Conservation (phyloP, 2,888 invertebrate genomes). For the Aromia moschata region DNA sequence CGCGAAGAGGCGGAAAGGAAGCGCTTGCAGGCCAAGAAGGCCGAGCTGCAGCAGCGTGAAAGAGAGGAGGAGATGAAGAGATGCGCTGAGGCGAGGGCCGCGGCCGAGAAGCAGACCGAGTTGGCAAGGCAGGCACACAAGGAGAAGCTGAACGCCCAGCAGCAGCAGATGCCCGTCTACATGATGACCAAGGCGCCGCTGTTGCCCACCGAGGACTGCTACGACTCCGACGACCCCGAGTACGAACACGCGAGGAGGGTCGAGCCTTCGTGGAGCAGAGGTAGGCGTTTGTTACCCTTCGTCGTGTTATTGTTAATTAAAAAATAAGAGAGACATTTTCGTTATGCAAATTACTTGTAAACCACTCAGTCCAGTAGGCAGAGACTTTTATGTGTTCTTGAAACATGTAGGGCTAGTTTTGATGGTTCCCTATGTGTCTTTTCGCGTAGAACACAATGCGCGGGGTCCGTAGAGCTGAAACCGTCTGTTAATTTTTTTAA, state of each 20-base stretch:
- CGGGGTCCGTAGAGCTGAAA: too few species aligned
- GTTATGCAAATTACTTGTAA: too few species aligned
- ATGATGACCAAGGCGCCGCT: constrained; percentile 59
- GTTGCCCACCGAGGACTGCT: constrained; percentile 67
- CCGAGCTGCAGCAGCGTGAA: constrained; percentile 58
- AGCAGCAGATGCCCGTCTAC: constrained; percentile 45
- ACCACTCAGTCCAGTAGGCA: too few species aligned
- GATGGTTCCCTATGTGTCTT: too few species aligned
- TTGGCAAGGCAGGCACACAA: constrained; percentile 45
- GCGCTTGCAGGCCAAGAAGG: constrained; percentile 63
- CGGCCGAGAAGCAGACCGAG: constrained; percentile 43
- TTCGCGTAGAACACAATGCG: too few species aligned
- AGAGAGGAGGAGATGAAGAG: constrained; percentile 25
- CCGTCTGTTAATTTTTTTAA: too few species aligned
- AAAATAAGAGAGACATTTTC: too few species aligned
- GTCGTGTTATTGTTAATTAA: too few species aligned
- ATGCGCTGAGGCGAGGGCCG: constrained; percentile 54
- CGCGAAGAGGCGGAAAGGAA: constrained; percentile 62
- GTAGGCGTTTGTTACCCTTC: constrained; percentile 56
- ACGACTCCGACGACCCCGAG: constrained; percentile 66
- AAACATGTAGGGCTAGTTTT: too few species aligned
- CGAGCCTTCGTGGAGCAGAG: constrained; percentile 58
- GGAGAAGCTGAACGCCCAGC: too few species aligned
- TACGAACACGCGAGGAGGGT: constrained; percentile 44
- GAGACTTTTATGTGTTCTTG: too few species aligned